phyloP scores from a whole-genome alignment of 2,888 invertebrate genomes.

The Drosophila antonietae region DNA sequence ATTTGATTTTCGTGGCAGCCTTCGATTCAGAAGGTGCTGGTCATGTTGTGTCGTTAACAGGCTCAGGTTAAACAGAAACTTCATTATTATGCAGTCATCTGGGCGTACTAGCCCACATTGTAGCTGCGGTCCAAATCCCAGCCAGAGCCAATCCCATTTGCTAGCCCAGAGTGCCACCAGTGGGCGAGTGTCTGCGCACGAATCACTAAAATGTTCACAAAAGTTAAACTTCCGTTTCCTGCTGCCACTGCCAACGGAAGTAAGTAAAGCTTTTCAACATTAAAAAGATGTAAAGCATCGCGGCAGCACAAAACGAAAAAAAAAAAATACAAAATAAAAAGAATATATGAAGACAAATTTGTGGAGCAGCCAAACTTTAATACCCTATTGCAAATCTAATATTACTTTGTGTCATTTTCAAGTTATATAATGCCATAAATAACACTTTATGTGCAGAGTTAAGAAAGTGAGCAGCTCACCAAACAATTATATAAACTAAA shows the following conservation, averaged over 20 bases:
- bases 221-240: constrained; percentile 81
- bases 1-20: constrained; percentile 15
- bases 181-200: constrained; percentile 72
- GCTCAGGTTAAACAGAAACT: constrained; percentile 28
- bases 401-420: constrained; percentile 7
- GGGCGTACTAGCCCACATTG: not conserved
- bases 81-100: constrained; percentile 25
- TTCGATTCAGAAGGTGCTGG: constrained; percentile 2
- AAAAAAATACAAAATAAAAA: constrained; percentile 5
- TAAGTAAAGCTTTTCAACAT: constrained; percentile 80
- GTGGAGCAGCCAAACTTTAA: constrained; percentile 13
- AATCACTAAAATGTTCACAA: constrained; percentile 80
- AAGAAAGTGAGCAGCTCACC: not conserved
- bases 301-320: constrained; percentile 49
- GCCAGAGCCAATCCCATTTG: constrained; percentile 32
- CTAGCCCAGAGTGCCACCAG: constrained; percentile 21
- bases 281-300: constrained; percentile 77
- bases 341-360: not conserved
- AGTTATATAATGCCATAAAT: constrained; percentile 3
- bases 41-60: constrained; percentile 24
- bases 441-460: constrained; percentile 1
- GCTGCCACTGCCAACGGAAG: constrained; percentile 68
- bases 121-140: constrained; percentile 15
- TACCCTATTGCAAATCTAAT: constrained; percentile 40
- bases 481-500: not conserved